A percentile compares a stretch with the other conserved stretches of the same genome.
Evolutionary conservation across 2,888 invertebrate species (phyloP).

Genomic region (Synanthedon formicaeformis): DNA sequence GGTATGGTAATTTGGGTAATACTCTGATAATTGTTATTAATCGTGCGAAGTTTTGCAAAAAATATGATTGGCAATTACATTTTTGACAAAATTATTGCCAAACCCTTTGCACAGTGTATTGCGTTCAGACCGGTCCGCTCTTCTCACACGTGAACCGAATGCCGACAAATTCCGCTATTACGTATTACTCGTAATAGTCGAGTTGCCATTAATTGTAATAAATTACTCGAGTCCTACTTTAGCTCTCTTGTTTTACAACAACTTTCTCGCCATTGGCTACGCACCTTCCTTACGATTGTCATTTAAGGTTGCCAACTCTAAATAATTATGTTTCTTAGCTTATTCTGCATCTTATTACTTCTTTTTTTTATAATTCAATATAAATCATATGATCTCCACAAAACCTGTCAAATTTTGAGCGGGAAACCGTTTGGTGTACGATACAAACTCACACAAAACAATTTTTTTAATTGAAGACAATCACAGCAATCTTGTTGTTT

Average conservation of each 20-base stretch:
- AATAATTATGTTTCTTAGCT: too few species aligned
- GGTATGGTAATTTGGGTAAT: too few species aligned
- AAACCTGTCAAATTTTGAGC: too few species aligned
- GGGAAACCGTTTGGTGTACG: too few species aligned
- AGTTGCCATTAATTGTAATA: constrained; percentile 9
- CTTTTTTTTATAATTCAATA: too few species aligned
- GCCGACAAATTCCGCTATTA: constrained; percentile 3
- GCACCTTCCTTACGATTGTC: neutral
- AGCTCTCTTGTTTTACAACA: neutral
- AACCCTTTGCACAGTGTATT: constrained; percentile 3
- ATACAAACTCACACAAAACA: too few species aligned
- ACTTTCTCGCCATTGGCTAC: neutral
- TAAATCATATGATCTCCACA: too few species aligned
- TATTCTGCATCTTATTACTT: too few species aligned
- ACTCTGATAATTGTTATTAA: neutral
- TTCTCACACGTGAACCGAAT: constrained; percentile 3
- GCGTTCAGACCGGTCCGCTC: constrained; percentile 5
- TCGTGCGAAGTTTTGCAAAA: neutral
- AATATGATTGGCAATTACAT: neutral
- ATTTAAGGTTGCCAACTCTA: neutral
- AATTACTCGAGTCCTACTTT: constrained; percentile 2
- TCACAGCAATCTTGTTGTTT: too few species aligned
- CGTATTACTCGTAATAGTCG: constrained; percentile 3
- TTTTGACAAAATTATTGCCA: neutral
- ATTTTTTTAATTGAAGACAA: too few species aligned